Evolutionary conservation across 2,797 vertebrate species (phyloP).

Genomic region (Paramormyrops hopkinsi): DNA sequence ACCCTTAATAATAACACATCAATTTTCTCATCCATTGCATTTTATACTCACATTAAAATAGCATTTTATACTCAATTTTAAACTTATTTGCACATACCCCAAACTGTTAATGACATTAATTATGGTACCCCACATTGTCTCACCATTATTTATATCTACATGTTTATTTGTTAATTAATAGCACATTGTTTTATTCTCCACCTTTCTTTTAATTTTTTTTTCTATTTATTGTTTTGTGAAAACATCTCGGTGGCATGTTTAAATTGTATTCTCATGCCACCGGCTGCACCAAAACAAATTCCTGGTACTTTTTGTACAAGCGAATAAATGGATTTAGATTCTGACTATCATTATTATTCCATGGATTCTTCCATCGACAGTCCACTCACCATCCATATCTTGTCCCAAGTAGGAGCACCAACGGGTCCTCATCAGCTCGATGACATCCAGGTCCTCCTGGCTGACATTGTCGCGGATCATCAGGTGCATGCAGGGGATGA

Average conservation of each 20-base stretch:
- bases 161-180: neutral
- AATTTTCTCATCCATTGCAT: neutral
- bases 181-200: neutral
- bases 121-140: neutral
- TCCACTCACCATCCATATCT: conserved; percentile 76
- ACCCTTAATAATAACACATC: neutral
- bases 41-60: neutral
- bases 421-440: conserved; percentile 79
- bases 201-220: neutral
- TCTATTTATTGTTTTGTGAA: neutral
- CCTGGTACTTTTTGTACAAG: neutral
- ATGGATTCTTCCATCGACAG: neutral
- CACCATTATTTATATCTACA: neutral
- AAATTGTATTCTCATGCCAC: neutral
- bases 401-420: conserved; percentile 91
- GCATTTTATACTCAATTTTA: neutral
- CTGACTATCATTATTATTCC: neutral
- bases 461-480: conserved; percentile 71
- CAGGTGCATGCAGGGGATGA: conserved; percentile 94
- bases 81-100: neutral
- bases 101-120: neutral
- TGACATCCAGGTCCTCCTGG: conserved; percentile 77
- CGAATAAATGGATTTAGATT: neutral
- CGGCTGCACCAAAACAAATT: neutral
- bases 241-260: neutral